A percentile compares a stretch with the other conserved stretches of the same genome.
phyloP scores from a whole-genome alignment of 2,888 invertebrate species.

The Lacanobia wlatinum region DNA sequence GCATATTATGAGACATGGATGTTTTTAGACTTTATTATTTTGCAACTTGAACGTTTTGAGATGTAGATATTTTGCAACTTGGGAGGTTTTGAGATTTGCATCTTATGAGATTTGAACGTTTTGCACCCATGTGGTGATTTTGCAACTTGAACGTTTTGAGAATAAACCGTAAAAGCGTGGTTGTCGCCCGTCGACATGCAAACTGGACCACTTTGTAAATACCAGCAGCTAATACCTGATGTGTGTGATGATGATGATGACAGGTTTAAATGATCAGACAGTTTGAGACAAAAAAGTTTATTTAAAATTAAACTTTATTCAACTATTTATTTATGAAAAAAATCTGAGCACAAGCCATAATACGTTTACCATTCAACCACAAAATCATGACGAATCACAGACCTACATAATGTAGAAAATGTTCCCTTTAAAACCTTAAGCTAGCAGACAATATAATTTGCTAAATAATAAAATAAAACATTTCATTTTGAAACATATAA shows the following conservation, averaged over 20 bases:
- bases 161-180: too few species aligned
- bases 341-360: conserved; percentile 54
- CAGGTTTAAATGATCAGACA: conserved; percentile 44
- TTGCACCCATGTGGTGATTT: too few species aligned
- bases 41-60: too few species aligned
- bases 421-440: conserved; percentile 60
- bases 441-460: conserved; percentile 51
- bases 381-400: conserved; percentile 60
- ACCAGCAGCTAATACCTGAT: not conserved
- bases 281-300: conserved; percentile 64
- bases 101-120: too few species aligned
- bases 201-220: not conserved
- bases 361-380: conserved; percentile 56
- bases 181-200: not conserved
- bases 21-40: too few species aligned
- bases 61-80: too few species aligned
- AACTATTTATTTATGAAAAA: conserved; percentile 53
- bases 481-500: conserved; percentile 38
- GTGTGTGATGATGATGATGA: not conserved
- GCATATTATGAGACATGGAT: too few species aligned
- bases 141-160: too few species aligned
- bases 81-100: too few species aligned
- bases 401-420: conserved; percentile 50
- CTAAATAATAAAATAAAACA: conserved; percentile 49
- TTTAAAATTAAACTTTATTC: conserved; percentile 59